Percentiles rank a stretch among this genome's conserved stretches.
These are phyloP conservation scores for Leucophora obtusa DNA, from an alignment of 2,888 invertebrate species.

Conservation along the genomic window DNA sequence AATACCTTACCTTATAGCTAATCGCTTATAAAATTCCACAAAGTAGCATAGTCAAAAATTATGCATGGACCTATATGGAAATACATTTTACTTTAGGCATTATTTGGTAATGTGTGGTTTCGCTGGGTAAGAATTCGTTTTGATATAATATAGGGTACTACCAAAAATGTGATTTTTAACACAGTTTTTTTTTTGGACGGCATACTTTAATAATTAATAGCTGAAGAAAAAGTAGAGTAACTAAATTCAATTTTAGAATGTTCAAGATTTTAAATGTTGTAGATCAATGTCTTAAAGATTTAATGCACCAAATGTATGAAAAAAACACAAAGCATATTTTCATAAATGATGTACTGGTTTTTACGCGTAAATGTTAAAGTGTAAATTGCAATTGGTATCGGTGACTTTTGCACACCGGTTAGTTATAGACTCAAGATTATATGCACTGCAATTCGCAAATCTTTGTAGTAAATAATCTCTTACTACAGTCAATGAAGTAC, in stretches of 20 bases:
- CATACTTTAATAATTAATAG: neutral
- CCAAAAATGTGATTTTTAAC: too few species aligned
- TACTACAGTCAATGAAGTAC: slow-evolving; percentile 34
- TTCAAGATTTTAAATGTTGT: slow-evolving; percentile 42
- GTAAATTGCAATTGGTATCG: slow-evolving; percentile 51
- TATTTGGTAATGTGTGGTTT: too few species aligned
- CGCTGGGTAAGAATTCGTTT: too few species aligned
- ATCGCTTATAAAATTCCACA: too few species aligned
- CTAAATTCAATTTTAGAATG: slow-evolving; percentile 52
- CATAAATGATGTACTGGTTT: slow-evolving; percentile 6
- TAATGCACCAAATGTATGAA: slow-evolving; percentile 38
- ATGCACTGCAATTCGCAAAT: slow-evolving; percentile 61
- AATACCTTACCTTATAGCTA: too few species aligned
- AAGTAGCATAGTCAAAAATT: too few species aligned
- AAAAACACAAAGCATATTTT: neutral
- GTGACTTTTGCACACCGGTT: slow-evolving; percentile 34
- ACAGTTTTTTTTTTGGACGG: too few species aligned
- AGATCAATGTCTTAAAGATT: slow-evolving; percentile 52
- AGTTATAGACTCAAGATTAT: slow-evolving; percentile 46
- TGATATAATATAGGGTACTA: too few species aligned
- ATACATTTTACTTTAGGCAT: too few species aligned
- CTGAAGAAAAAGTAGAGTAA: slow-evolving; percentile 6
- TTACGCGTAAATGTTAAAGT: slow-evolving; percentile 63
- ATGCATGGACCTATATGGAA: too few species aligned
- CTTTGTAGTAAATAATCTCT: slow-evolving; percentile 47